Evolutionary conservation across 1,140 invertebrate genomes (phyloP), one percentile per base, ranked within the genome.

Genomic region (Hypsibius dujardini): DNA sequence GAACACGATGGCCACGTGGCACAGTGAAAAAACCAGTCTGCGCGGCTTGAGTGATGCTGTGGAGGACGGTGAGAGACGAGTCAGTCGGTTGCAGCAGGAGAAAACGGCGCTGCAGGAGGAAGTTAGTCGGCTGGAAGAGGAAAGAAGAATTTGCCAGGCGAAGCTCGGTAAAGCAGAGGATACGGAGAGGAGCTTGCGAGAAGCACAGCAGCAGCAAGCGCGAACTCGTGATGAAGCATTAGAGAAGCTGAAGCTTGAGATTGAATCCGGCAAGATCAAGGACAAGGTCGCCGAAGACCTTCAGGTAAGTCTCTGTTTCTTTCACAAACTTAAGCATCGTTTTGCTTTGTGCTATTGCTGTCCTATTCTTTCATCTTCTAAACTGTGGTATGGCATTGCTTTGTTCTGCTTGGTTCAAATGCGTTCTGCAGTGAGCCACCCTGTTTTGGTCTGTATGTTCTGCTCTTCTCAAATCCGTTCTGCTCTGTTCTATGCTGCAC

Each of bases 201-300:
- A 56, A n/a, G 7, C 7, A n/a, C 7, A 56, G 7, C 50, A 12
- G 50, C 50, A 12, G n/a, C 7, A 12, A n/a, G 7, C n/a, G 50
- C 50, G 50, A n/a, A 7, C n/a, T n/a, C 50, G 50, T n/a, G 50
- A 56, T 56, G 50, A 56, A n/a, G 50, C 7, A n/a, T 12, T 56
- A 7, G 50, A 56, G 7, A 56, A 56, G 50, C 50, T 12, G 50
- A 56, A 56, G n/a, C 7, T n/a, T 12, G 50, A 56, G 50, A 56
- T 56, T 56, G n/a, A 56, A 56, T 56, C 50, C 50, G n/a, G 7
- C n/a, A 56, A 56, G n/a, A 56, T 56, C 42, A 67, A 67, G 45
- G 62, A 67, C 45, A 67, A 67, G 45, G 7, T 42, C 7, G 3
- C 45, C 12, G 62, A 67, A 15, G 62, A 67, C 42, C 62, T 67